Base-by-base conservation (phyloP, 2,888 invertebrate species). In the Lepas anatifera region DNA sequence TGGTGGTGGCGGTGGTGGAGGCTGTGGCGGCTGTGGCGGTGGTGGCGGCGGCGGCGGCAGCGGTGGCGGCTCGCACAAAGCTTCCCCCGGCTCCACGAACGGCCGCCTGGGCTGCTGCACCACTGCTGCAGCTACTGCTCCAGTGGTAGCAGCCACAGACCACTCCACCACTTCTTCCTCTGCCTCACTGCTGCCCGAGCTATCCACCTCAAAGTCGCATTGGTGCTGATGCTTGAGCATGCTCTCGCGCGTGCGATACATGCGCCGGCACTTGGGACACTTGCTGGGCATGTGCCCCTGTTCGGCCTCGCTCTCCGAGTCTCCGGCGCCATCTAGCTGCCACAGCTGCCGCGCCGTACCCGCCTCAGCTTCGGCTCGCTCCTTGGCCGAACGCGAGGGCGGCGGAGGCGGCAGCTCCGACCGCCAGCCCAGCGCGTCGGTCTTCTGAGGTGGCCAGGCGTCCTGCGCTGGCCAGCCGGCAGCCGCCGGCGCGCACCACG, bases 141-240 rank as follows among this genome's bases (percentile, higher is more conserved):
- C n/a, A n/a, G n/a, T n/a, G n/a, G n/a, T n/a, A n/a, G n/a, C n/a
- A n/a, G n/a, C n/a, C n/a, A n/a, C n/a, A n/a, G n/a, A n/a, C 32
- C 35, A 32, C 18, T 7, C 32, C 6, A 11, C 32, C 22, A 18
- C 35, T 8, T 72, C 67, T 11, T 69, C 71, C 22, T 76, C 75
- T 22, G 80, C 81, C 64, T 80, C 80, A 71, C 78, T 78, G 72
- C 79, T 80, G 39, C 39, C 66, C 16, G 74, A 74, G 67, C 75
- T 75, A 71, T 77, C 77, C 29, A 81, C 77, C 68, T 78, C 78
- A 75, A 80, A 81, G 71, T 79, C 77, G 74, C 81, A 81, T 10
- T 74, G 74, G 52, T 77, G 76, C 27, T 76, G 75, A 75, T 81
- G 81, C 25, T 76, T 76, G 37, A 76, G 72, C 69, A 76, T 80